A percentile compares a stretch with the other conserved stretches of the same genome.
These are phyloP conservation scores for Musca domestica DNA, from an alignment of 1,140 invertebrate genomes.

Conservation along the genomic window DNA sequence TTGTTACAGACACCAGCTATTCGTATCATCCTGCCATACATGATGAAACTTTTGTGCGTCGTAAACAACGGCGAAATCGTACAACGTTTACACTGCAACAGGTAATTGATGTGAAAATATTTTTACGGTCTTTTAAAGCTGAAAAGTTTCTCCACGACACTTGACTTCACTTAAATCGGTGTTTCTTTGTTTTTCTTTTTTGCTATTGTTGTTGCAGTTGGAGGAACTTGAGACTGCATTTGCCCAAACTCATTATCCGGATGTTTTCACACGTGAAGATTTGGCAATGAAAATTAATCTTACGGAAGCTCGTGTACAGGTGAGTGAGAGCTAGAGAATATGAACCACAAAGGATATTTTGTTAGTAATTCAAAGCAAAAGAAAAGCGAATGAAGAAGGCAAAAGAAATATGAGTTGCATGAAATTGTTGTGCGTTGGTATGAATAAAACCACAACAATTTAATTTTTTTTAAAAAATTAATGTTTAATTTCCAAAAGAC, in stretches of 20 bases:
- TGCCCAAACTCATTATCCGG: conserved; percentile 96
- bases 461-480: too few relatives aligned
- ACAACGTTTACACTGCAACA: conserved; percentile 97
- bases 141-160: neutral
- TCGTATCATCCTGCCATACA: conserved; percentile 91
- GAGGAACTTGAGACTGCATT: conserved; percentile 97
- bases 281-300: conserved; percentile 98
- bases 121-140: neutral
- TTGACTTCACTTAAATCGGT: conserved; percentile 10
- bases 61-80: conserved; percentile 92
- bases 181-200: neutral
- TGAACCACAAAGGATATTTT: conserved; percentile 14
- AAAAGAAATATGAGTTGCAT: conserved; percentile 31
- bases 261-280: conserved; percentile 96
- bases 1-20: conserved; percentile 78
- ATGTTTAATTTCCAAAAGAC: too few relatives aligned
- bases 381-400: too few relatives aligned
- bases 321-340: conserved; percentile 56
- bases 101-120: conserved; percentile 57
- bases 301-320: conserved; percentile 96
- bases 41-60: conserved; percentile 92
- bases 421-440: too few relatives aligned
- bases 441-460: too few relatives aligned
- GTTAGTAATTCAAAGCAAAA: neutral
- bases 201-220: too few relatives aligned